phyloP scores from a whole-genome alignment of 1,140 invertebrate species.

The Aphaenogaster ashmeadi region DNA sequence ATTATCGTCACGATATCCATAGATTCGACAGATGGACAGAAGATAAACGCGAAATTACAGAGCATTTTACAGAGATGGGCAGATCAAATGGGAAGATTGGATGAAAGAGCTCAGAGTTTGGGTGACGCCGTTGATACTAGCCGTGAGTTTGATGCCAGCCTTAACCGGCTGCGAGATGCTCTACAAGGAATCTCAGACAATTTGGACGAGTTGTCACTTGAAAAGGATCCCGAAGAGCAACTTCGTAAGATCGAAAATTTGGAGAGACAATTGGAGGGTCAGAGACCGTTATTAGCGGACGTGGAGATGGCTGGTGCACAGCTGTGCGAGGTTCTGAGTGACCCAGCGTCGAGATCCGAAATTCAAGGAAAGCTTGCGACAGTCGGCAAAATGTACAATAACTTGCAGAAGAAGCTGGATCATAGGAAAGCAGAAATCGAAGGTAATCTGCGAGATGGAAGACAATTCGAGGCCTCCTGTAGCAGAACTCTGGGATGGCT shows the following conservation, averaged over 20 bases:
- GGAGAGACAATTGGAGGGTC: slow-evolving; percentile 95
- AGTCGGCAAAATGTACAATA: slow-evolving; percentile 94
- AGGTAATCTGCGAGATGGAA: slow-evolving; percentile 93
- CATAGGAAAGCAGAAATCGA: slow-evolving; percentile 96
- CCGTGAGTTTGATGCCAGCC: slow-evolving; percentile 95
- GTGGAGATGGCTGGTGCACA: slow-evolving; percentile 95
- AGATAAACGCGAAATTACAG: slow-evolving; percentile 90
- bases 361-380: slow-evolving; percentile 95
- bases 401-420: slow-evolving; percentile 95
- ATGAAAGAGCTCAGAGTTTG: slow-evolving; percentile 94
- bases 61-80: slow-evolving; percentile 93
- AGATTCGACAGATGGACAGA: slow-evolving; percentile 92
- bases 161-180: slow-evolving; percentile 93
- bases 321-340: slow-evolving; percentile 95
- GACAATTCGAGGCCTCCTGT: slow-evolving; percentile 95
- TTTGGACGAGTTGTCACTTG: slow-evolving; percentile 93
- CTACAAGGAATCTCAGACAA: slow-evolving; percentile 95
- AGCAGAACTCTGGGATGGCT: slow-evolving; percentile 96
- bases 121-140: slow-evolving; percentile 96
- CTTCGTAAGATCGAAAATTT: slow-evolving; percentile 94
- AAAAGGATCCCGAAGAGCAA: slow-evolving; percentile 95
- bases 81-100: slow-evolving; percentile 92
- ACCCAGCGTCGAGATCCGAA: slow-evolving; percentile 95
- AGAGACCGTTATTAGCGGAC: slow-evolving; percentile 94
- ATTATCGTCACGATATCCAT: slow-evolving; percentile 91